These are phyloP conservation scores for Megaceryle alcyon DNA, from an alignment of 2,797 vertebrate species.

Conservation along the genomic window DNA sequence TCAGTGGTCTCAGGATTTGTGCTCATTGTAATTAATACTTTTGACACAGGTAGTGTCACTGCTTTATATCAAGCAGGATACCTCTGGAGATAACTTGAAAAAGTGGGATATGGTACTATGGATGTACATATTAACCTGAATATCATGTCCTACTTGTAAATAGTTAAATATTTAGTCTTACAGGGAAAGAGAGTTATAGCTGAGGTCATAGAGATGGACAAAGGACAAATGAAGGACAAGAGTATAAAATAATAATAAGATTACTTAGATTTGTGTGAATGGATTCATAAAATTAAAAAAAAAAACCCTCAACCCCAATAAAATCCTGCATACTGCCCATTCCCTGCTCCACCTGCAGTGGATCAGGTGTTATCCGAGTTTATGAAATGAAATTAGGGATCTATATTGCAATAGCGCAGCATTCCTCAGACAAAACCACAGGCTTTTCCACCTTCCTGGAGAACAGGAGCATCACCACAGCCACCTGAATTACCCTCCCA, in stretches of 20 bases:
- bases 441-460: not conserved
- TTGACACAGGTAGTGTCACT: not conserved
- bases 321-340: not conserved
- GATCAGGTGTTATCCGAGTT: not conserved
- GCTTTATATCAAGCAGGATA: not conserved
- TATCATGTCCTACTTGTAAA: not conserved
- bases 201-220: not conserved
- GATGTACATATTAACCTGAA: not conserved
- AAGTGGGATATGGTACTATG: not conserved
- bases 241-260: not conserved
- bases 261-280: not conserved
- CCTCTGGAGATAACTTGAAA: not conserved
- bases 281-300: not conserved
- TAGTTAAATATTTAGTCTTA: not conserved
- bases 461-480: not conserved
- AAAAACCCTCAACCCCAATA: not conserved
- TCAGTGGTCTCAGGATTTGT: not conserved
- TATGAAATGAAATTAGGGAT: not conserved
- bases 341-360: rapidly evolving
- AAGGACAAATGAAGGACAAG: not conserved
- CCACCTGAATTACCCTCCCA: not conserved
- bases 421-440: not conserved
- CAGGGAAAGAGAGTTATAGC: not conserved
- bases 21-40: not conserved
- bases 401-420: not conserved